Percentiles rank a stretch among this genome's conserved stretches.
phyloP scores from a whole-genome alignment of 2,113 vertebrate genomes.

The Anguilla rostrata region DNA sequence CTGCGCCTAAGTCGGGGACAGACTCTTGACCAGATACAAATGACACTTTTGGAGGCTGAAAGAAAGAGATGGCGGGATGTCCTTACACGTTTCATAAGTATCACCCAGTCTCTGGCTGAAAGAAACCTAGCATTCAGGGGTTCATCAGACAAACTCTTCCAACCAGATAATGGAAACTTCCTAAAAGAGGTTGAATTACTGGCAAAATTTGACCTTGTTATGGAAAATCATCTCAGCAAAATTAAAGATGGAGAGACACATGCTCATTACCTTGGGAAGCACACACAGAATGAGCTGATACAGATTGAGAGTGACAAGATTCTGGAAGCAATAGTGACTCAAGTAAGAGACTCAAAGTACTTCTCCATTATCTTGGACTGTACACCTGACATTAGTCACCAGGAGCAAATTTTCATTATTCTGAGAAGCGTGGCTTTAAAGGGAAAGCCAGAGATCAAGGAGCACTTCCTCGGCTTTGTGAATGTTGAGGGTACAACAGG shows the following conservation, averaged over 20 bases:
- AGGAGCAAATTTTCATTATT: conserved; percentile 31
- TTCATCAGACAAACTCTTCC: conserved; percentile 28
- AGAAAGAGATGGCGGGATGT: conserved; percentile 28
- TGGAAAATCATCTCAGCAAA: conserved; percentile 27
- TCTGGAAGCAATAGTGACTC: conserved; percentile 5
- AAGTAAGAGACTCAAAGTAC: conserved; percentile 25
- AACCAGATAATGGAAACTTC: conserved; percentile 34
- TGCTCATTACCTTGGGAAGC: conserved; percentile 27
- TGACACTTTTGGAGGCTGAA: conserved; percentile 27
- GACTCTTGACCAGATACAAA: conserved; percentile 19
- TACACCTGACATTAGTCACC: conserved; percentile 32
- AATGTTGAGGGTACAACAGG: conserved; percentile 25
- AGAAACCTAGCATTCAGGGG: conserved; percentile 35
- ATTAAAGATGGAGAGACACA: conserved; percentile 29
- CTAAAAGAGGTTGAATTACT: conserved; percentile 31
- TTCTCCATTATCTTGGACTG: conserved; percentile 37
- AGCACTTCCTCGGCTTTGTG: conserved; percentile 34
- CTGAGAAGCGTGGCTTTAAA: conserved; percentile 12
- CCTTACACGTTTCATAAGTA: conserved; percentile 27
- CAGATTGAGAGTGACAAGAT: conserved; percentile 23
- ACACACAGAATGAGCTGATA: conserved; percentile 22
- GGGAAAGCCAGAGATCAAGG: conserved; percentile 22
- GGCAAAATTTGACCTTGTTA: conserved; percentile 33
- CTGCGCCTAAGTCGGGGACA: conserved; percentile 5
- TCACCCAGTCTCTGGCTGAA: conserved; percentile 30